These are phyloP conservation scores for Agonopterix heracliana DNA, from an alignment of 2,888 invertebrate genomes.

Conservation along the genomic window DNA sequence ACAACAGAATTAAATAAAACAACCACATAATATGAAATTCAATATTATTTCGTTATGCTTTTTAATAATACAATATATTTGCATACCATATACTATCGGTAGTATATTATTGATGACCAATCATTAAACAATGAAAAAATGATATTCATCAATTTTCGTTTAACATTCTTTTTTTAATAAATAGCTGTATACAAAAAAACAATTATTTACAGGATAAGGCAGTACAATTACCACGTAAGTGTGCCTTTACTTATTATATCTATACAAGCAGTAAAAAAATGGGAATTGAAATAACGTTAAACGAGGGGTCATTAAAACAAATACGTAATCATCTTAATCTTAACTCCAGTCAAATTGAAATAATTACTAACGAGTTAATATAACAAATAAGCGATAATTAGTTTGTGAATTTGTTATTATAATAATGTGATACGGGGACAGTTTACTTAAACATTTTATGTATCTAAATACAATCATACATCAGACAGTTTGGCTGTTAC, in stretches of 20 bases:
- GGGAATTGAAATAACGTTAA: slow-evolving; percentile 58
- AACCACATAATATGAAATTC: slow-evolving; percentile 69
- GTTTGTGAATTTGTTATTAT: slow-evolving; percentile 72
- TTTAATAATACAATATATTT: slow-evolving; percentile 76
- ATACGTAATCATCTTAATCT: slow-evolving; percentile 49
- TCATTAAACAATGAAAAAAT: slow-evolving; percentile 73
- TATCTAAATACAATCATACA: slow-evolving; percentile 34
- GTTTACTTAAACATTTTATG: slow-evolving; percentile 28
- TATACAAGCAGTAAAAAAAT: slow-evolving; percentile 74
- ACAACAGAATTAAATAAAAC: slow-evolving; percentile 45
- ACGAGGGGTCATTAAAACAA: slow-evolving; percentile 54
- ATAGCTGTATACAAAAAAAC: slow-evolving; percentile 77
- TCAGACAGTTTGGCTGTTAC: slow-evolving; percentile 38
- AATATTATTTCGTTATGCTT: slow-evolving; percentile 77
- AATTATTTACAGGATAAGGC: slow-evolving; percentile 77
- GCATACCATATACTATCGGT: slow-evolving; percentile 73
- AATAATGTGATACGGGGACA: slow-evolving; percentile 32
- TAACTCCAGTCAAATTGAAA: slow-evolving; percentile 66
- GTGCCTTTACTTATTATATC: slow-evolving; percentile 69
- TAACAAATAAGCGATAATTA: slow-evolving; percentile 70
- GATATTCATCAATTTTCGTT: slow-evolving; percentile 70
- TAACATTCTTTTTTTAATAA: slow-evolving; percentile 72
- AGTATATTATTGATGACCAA: slow-evolving; percentile 74
- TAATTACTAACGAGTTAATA: slow-evolving; percentile 69
- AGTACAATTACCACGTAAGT: slow-evolving; percentile 72